phyloP scores from a whole-genome alignment of 2,888 invertebrate genomes.

The Lobophora halterata region DNA sequence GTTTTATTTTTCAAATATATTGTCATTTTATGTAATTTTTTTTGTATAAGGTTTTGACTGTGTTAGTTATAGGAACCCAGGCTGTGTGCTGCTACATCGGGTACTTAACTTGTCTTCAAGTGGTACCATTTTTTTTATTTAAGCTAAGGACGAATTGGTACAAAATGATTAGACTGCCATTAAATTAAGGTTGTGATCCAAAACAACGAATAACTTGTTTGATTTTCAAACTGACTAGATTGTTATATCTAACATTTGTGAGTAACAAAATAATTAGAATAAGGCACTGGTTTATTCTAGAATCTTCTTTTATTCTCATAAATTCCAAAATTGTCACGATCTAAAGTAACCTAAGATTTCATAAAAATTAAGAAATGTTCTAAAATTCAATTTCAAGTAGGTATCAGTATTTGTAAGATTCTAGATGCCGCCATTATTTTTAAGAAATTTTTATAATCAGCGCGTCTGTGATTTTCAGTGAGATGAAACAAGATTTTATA shows the following conservation, averaged over 20 bases:
- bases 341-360: too few species aligned
- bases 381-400: too few species aligned
- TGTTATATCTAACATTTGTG: too few species aligned
- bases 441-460: slow-evolving; percentile 4
- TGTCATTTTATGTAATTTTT: neutral
- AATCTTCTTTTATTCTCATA: too few species aligned
- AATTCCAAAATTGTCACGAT: too few species aligned
- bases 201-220: too few species aligned
- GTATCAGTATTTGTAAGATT: too few species aligned
- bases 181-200: slow-evolving; percentile 6
- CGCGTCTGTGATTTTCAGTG: slow-evolving; percentile 20
- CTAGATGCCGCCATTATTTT: slow-evolving; percentile 7
- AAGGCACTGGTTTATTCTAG: too few species aligned
- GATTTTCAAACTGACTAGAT: too few species aligned
- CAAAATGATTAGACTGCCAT: slow-evolving; percentile 9
- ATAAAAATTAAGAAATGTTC: too few species aligned
- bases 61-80: slow-evolving; percentile 7
- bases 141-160: neutral
- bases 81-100: slow-evolving; percentile 10
- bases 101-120: slow-evolving; percentile 3
- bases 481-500: slow-evolving; percentile 9
- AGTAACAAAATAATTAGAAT: too few species aligned
- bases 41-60: slow-evolving; percentile 3
- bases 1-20: too few species aligned
- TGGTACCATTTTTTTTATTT: slow-evolving; percentile 6